A percentile compares a stretch with the other conserved stretches of the same genome.
These are phyloP conservation scores for Dasysyrphus tricinctus DNA, from an alignment of 2,888 invertebrate genomes.

Conservation along the genomic window DNA sequence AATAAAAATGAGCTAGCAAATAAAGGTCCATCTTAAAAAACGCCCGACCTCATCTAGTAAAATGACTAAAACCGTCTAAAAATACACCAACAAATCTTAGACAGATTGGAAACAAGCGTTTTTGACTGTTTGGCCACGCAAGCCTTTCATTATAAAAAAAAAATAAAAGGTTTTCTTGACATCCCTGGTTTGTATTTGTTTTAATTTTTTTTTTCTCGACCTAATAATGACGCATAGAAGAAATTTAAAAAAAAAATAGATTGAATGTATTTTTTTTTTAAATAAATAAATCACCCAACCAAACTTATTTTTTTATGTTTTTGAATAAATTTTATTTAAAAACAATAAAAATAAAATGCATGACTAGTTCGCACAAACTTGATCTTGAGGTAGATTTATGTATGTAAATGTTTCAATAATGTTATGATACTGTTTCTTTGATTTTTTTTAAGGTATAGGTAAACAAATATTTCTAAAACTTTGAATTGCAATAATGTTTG, in stretches of 20 bases:
- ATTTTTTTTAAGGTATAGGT: no score
- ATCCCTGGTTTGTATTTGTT: conserved; percentile 11
- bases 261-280: background rate
- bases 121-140: conserved; percentile 34
- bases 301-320: conserved; percentile 7
- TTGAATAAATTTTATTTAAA: background rate
- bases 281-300: conserved; percentile 22
- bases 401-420: no score
- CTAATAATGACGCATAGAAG: conserved; percentile 31
- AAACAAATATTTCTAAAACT: no score
- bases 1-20: conserved; percentile 19
- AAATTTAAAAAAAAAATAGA: background rate
- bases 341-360: no score
- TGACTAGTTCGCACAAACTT: no score
- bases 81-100: conserved; percentile 65
- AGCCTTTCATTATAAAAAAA: conserved; percentile 41
- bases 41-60: conserved; percentile 47
- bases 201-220: conserved; percentile 6
- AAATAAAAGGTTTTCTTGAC: conserved; percentile 51
- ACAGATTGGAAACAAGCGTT: conserved; percentile 68
- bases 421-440: no score
- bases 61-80: conserved; percentile 56
- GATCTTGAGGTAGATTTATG: no score
- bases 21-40: conserved; percentile 32
- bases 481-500: no score